Evolutionary conservation across 2,113 vertebrate genomes (phyloP).

Genomic region (Anas platyrhynchos): DNA sequence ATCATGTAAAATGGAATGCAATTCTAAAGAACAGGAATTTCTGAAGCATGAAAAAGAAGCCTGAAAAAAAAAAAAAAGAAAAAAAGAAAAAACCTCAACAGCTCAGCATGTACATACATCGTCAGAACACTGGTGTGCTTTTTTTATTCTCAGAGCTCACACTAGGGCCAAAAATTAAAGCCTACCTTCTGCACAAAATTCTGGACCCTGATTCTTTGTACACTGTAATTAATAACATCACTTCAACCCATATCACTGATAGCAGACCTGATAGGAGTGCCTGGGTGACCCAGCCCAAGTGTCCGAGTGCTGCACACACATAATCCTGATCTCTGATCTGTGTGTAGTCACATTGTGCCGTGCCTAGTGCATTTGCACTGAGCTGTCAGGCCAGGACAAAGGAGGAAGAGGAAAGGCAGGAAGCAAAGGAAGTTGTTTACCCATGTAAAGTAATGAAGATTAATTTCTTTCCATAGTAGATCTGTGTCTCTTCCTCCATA

Average conservation of each 20-base stretch:
- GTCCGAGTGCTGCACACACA: fast-evolving
- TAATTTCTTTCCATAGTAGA: background rate
- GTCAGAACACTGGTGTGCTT: fast-evolving
- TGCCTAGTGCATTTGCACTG: background rate
- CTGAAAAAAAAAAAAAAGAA: background rate
- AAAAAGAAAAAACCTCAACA: too few species aligned
- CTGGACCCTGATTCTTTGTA: background rate
- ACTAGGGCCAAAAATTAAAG: background rate
- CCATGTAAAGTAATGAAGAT: background rate
- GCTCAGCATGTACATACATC: background rate
- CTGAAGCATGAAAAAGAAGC: constrained; percentile 49
- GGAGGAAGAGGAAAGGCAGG: background rate
- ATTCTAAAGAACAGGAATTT: constrained; percentile 39
- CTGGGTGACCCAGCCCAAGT: background rate
- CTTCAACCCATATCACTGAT: background rate
- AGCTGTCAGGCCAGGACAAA: fast-evolving
- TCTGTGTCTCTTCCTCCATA: background rate
- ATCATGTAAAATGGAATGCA: constrained; percentile 55
- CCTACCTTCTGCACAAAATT: fast-evolving
- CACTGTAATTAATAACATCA: background rate
- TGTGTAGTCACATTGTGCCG: fast-evolving
- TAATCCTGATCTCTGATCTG: background rate
- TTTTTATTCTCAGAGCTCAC: background rate
- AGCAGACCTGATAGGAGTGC: background rate
- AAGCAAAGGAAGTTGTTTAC: background rate